Percentiles rank a stretch among this genome's conserved stretches.
Conservation (phyloP, 2,888 invertebrate species). For the Branchipolynoe longqiensis region DNA sequence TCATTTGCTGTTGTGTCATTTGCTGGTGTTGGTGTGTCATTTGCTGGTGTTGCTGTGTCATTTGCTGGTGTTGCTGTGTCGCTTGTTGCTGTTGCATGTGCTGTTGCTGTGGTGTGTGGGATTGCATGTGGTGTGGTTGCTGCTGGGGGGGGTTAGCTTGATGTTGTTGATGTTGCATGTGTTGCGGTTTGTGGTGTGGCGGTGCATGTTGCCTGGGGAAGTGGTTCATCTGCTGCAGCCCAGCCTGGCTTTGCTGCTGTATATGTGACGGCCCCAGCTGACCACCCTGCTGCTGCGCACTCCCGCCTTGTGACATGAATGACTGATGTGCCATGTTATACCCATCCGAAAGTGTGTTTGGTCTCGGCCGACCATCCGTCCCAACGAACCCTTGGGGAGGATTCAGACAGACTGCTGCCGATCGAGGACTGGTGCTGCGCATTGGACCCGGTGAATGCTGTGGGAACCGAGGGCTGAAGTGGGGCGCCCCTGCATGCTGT, state of each 20-base stretch:
- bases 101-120: background rate
- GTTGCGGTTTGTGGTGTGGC: background rate
- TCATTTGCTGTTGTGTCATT: background rate
- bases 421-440: background rate
- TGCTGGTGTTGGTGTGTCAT: background rate
- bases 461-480: conserved; percentile 8
- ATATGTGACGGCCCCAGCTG: background rate
- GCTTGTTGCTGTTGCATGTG: background rate
- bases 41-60: background rate
- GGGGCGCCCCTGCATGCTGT: background rate
- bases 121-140: background rate
- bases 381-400: background rate
- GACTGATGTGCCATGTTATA: background rate
- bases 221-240: background rate
- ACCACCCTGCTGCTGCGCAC: background rate
- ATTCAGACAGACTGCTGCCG: background rate
- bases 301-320: background rate
- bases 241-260: background rate
- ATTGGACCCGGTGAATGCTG: background rate
- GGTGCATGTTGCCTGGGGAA: background rate
- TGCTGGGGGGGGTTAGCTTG: background rate
- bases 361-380: background rate
- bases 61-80: background rate
- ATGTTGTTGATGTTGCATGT: background rate
- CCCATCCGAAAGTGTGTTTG: background rate